phyloP scores from a whole-genome alignment of 2,888 invertebrate species.

The Cheilosia soror region DNA sequence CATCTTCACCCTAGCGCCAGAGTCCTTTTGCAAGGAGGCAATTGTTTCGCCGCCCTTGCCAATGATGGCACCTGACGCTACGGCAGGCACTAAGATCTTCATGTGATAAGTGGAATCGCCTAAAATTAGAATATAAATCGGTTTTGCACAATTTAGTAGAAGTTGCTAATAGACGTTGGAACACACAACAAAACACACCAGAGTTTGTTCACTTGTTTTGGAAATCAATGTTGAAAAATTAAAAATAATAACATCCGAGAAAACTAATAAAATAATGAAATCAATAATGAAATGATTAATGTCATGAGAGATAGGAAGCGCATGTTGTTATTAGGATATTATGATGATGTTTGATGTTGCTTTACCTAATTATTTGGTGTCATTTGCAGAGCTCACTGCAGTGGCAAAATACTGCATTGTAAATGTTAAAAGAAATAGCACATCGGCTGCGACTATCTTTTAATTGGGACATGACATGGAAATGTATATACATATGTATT shows the following conservation, averaged over 20 bases:
- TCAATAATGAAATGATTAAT: conserved; percentile 70
- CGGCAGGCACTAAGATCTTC: conserved; percentile 97
- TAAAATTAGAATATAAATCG: conserved; percentile 83
- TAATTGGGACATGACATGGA: conserved; percentile 38
- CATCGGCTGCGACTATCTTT: conserved; percentile 33
- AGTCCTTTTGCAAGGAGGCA: conserved; percentile 98
- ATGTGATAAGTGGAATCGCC: conserved; percentile 96
- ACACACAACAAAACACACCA: conserved; percentile 71
- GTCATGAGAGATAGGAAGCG: conserved; percentile 55
- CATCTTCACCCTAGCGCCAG: conserved; percentile 99
- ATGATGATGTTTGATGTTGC: conserved; percentile 30
- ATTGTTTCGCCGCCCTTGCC: conserved; percentile 99
- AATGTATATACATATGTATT: conserved; percentile 4
- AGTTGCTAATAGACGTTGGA: conserved; percentile 42
- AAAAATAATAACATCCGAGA: conserved; percentile 75
- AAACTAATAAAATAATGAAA: conserved; percentile 64
- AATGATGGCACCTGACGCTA: conserved; percentile 99
- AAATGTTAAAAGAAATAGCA: conserved; percentile 15
- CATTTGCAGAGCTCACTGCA: conserved; percentile 24
- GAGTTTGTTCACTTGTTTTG: conserved; percentile 73
- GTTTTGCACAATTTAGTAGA: conserved; percentile 28
- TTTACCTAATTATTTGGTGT: conserved; percentile 6
- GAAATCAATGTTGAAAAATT: conserved; percentile 75
- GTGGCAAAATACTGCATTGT: conserved; percentile 22
- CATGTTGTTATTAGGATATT: conserved; percentile 38